Base-by-base conservation (phyloP, 2,888 invertebrate species). In the Synanthedon tipuliformis region DNA sequence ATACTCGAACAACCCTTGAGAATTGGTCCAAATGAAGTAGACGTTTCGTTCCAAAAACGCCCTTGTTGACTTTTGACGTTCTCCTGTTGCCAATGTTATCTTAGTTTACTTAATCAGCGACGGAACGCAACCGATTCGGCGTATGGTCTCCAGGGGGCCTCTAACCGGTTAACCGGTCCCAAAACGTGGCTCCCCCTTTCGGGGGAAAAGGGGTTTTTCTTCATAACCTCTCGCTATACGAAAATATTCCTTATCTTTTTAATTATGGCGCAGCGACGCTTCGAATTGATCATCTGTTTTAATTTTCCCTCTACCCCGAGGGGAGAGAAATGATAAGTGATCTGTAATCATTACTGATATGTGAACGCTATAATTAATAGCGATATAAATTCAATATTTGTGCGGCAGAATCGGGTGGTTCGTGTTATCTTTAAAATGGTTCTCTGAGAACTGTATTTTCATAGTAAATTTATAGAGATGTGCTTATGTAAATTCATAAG, bases 191-290 rank as follows among this genome's bases (percentile, higher is more conserved):
- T 61, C 66, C 64, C 59, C 59, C 60, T 55, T 55, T 64, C 64
- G 59, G 61, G 64, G 65, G 61, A 63, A 66, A 72, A 79, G 81
- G 79, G 81, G 84, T 81, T 81, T 80, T 75, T 72, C 72, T 71
- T 75, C 71, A 68, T 69, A 69, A 66, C 63, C 62, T 64, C 64
- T 59, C 61, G 60, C 61, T 65, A 65, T 73, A 79, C 73, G 80
- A 83, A 83, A 81, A 81, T 83, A 81, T 82, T 83, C 78, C 85
- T 86, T 87, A 87, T 87, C 86, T 86, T 86, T 87, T 87, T 86
- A 87, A 87, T 87, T 86, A 87, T 82, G 75, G 75, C 63, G 56
- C 73, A 67, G 78, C 70, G 71, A 69, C 71, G 72, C 78, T 78
- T 80, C 72, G 75, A 78, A 70, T 71, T 72, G 79, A 82, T 86